Conservation (phyloP, 2,888 invertebrate species). For the Hedya salicella region DNA sequence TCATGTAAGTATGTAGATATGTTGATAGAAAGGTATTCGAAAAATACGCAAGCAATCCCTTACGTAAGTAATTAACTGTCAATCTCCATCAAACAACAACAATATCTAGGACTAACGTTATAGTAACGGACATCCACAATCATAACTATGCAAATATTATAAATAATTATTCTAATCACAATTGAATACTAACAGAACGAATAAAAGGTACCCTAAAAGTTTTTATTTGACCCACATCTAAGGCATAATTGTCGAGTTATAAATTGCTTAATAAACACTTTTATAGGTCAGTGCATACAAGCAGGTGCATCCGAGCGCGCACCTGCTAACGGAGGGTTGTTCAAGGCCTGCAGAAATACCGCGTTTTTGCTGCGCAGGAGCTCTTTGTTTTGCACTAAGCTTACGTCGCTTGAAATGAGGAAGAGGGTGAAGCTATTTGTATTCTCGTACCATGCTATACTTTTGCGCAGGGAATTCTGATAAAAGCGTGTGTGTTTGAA, state of each 20-base stretch:
- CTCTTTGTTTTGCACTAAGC: constrained; percentile 46
- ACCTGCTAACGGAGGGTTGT: constrained; percentile 71
- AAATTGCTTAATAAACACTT: constrained; percentile 81
- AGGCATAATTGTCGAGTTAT: constrained; percentile 73
- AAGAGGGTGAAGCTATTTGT: constrained; percentile 33
- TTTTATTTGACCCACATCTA: constrained; percentile 81
- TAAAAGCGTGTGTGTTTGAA: not conserved
- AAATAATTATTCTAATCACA: too few species aligned
- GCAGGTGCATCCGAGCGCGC: constrained; percentile 76
- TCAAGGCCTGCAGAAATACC: constrained; percentile 72
- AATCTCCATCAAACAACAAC: too few species aligned
- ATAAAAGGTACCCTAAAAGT: constrained; percentile 37
- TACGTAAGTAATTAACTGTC: too few species aligned
- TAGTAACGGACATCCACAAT: too few species aligned
- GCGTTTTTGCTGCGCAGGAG: constrained; percentile 53
- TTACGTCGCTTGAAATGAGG: constrained; percentile 36
- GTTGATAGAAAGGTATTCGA: too few species aligned
- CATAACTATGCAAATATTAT: not conserved
- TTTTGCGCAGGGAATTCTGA: not conserved
- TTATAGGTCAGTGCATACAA: constrained; percentile 81
- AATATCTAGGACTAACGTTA: too few species aligned
- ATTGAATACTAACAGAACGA: too few species aligned
- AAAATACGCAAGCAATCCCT: too few species aligned
- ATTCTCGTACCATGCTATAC: not conserved
- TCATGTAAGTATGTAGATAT: too few species aligned